Evolutionary conservation across 2,888 invertebrate genomes (phyloP).

Genomic region (Phaonia tiefii): DNA sequence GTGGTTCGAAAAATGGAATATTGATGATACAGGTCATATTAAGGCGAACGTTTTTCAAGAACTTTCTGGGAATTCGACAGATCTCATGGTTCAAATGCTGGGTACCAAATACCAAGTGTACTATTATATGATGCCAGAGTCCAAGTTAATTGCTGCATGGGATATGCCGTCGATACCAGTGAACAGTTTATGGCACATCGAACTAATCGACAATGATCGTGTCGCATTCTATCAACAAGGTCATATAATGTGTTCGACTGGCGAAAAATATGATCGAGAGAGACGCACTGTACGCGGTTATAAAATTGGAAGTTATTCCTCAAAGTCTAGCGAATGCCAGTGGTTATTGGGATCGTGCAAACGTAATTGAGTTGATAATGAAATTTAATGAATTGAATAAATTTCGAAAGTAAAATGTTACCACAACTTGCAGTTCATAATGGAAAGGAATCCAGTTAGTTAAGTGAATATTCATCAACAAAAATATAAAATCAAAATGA

Average conservation of each 20-base stretch:
- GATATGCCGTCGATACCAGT: constrained; percentile 10
- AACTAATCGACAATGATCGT: constrained; percentile 9
- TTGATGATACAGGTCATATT: constrained; percentile 48
- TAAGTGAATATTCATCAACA: too few species aligned
- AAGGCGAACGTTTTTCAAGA: constrained; percentile 10
- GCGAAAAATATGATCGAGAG: constrained; percentile 8
- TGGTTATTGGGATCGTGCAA: constrained; percentile 52
- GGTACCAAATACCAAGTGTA: constrained; percentile 43
- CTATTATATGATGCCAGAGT: constrained; percentile 51
- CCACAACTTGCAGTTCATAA: too few species aligned
- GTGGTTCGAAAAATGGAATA: constrained; percentile 40
- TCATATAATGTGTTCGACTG: constrained; percentile 50
- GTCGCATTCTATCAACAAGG: constrained; percentile 37
- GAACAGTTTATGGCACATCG: not conserved
- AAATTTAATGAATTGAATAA: not conserved
- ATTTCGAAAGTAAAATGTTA: too few species aligned
- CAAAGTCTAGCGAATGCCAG: constrained; percentile 37
- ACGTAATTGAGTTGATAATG: too few species aligned
- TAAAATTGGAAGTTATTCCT: constrained; percentile 1
- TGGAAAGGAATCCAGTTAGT: too few species aligned
- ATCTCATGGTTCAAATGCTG: constrained; percentile 13
- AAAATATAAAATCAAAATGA: too few species aligned
- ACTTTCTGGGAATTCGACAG: not conserved
- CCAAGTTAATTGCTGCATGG: constrained; percentile 45
- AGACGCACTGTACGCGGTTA: constrained; percentile 37